Evolutionary conservation across 1,140 invertebrate genomes (phyloP).

Genomic region (Habropoda laboriosa): DNA sequence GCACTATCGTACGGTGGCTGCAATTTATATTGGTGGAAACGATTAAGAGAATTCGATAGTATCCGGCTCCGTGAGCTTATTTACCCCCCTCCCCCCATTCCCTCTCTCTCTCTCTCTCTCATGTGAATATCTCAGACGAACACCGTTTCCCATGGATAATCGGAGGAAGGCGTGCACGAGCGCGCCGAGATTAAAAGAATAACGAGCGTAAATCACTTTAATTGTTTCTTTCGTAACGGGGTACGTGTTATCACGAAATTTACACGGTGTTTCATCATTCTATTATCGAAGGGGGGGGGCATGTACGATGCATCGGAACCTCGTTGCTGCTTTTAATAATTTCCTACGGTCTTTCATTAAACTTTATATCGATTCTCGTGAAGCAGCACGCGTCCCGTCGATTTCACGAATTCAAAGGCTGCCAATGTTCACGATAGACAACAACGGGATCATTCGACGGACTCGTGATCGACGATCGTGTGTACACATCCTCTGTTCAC

Average conservation of each 20-base stretch:
- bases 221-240: constrained; percentile 9
- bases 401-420: constrained; percentile 42
- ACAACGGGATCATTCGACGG: constrained; percentile 56
- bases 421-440: constrained; percentile 34
- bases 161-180: not conserved
- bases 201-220: not conserved
- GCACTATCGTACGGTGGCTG: not conserved
- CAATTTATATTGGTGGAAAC: not conserved
- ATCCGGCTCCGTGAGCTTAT: too few relatives aligned
- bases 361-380: constrained; percentile 12
- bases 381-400: constrained; percentile 18
- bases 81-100: too few relatives aligned
- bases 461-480: constrained; percentile 65
- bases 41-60: not conserved
- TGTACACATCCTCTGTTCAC: constrained; percentile 14
- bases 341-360: constrained; percentile 34
- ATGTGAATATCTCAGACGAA: not conserved
- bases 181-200: not conserved
- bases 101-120: too few relatives aligned
- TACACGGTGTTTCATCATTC: not conserved
- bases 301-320: not conserved
- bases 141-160: not conserved
- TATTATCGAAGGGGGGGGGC: not conserved
- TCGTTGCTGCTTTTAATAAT: constrained; percentile 19
- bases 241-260: not conserved